Conservation (phyloP, 2,797 vertebrate species). For the Distichodus sexfasciatus region DNA sequence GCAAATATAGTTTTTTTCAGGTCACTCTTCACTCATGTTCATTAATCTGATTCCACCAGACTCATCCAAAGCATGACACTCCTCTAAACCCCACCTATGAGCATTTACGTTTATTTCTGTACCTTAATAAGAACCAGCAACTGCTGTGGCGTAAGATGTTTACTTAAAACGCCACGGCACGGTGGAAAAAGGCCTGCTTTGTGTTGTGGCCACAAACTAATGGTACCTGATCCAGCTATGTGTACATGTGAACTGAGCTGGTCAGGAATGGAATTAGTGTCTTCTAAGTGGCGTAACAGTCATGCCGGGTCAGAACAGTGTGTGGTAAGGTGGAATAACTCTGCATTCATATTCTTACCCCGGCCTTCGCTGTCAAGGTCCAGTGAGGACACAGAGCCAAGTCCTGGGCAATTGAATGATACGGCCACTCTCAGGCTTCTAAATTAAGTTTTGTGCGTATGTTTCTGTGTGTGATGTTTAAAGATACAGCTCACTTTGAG, state of each 20-base stretch:
- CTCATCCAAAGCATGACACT: background rate
- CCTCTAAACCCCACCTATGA: background rate
- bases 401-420: background rate
- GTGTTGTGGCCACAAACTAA: conserved; percentile 10
- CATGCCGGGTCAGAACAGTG: conserved; percentile 7
- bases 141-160: conserved; percentile 8
- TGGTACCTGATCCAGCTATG: background rate
- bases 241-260: background rate
- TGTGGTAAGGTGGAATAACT: conserved; percentile 11
- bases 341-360: background rate
- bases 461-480: background rate
- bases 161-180: background rate
- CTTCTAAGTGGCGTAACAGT: background rate
- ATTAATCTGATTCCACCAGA: background rate
- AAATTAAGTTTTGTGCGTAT: background rate
- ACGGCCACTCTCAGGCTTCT: background rate
- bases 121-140: background rate
- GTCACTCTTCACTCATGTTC: background rate
- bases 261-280: background rate
- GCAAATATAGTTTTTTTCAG: background rate
- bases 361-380: background rate
- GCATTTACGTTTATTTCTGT: conserved; percentile 8
- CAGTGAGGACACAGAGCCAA: background rate
- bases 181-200: background rate
- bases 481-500: background rate